Percentiles rank a stretch among this genome's conserved stretches.
Conservation (phyloP, 2,113 vertebrate species). For the Maccullochella peelii region DNA sequence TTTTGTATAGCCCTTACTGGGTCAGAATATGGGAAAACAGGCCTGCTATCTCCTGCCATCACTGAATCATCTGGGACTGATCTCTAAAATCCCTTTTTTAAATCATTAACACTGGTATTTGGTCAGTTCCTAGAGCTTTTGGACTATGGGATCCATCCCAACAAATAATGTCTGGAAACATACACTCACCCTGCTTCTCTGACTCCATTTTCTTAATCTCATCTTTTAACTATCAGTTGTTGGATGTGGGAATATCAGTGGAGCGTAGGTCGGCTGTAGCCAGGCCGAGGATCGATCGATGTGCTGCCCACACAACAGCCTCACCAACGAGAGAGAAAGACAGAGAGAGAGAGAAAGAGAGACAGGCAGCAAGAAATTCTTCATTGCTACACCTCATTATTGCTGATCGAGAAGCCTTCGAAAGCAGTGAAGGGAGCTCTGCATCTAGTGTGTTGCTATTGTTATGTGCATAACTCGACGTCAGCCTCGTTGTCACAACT, state of each 20-base stretch:
- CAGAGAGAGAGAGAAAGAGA: background rate
- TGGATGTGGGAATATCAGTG: conserved; percentile 38
- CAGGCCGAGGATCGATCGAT: conserved; percentile 48
- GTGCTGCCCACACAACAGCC: conserved; percentile 58
- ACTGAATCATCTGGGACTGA: background rate
- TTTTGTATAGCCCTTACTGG: conserved; percentile 31
- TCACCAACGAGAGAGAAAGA: conserved; percentile 26
- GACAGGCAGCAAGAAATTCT: background rate
- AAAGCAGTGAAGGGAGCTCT: conserved; percentile 3
- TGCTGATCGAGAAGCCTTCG: background rate
- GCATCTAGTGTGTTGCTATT: background rate
- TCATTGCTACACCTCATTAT: background rate
- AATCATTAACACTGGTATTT: background rate
- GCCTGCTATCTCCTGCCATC: conserved; percentile 6
- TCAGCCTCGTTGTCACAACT: conserved; percentile 15
- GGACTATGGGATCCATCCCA: background rate
- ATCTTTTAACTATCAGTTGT: conserved; percentile 31
- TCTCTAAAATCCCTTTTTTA: conserved; percentile 6
- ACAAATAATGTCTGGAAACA: background rate
- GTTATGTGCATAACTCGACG: background rate
- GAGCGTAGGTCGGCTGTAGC: conserved; percentile 52
- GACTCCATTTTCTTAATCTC: conserved; percentile 19
- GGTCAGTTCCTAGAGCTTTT: background rate
- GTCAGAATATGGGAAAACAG: conserved; percentile 48
- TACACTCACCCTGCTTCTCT: background rate